Evolutionary conservation across 2,113 vertebrate species (phyloP).

Genomic region (Pteropus alecto): DNA sequence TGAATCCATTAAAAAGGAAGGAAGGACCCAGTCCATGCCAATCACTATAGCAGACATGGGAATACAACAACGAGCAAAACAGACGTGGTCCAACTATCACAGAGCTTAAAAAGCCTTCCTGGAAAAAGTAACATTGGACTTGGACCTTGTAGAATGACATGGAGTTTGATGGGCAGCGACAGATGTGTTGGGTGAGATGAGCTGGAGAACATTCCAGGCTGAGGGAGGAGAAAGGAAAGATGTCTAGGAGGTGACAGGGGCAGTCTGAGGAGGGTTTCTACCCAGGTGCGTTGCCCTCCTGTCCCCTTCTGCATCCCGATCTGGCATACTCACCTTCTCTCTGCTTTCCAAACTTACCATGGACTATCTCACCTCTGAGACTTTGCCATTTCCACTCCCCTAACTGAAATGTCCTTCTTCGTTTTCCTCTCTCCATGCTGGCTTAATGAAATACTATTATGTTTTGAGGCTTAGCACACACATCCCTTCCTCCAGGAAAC

Average conservation of each 20-base stretch:
- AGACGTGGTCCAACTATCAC: background rate
- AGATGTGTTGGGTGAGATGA: background rate
- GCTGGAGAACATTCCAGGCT: background rate
- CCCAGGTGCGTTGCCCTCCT: background rate
- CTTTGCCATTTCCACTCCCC: no score
- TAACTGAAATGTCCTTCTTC: background rate
- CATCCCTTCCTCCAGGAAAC: background rate
- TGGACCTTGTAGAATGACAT: background rate
- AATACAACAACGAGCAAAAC: background rate
- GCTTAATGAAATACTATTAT: background rate
- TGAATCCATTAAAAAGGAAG: background rate
- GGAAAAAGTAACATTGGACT: background rate
- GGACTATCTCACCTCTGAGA: background rate
- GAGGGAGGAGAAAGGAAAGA: background rate
- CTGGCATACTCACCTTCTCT: background rate
- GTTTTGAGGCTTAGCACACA: background rate
- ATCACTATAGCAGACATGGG: background rate
- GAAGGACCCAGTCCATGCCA: background rate
- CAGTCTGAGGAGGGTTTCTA: background rate
- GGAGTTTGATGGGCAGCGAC: no score
- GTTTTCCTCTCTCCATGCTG: background rate
- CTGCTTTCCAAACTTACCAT: background rate
- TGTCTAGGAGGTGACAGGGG: no score
- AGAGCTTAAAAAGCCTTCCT: background rate
- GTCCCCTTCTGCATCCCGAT: no score